phyloP scores from a whole-genome alignment of 2,888 invertebrate species.

The Homarus gammarus region DNA sequence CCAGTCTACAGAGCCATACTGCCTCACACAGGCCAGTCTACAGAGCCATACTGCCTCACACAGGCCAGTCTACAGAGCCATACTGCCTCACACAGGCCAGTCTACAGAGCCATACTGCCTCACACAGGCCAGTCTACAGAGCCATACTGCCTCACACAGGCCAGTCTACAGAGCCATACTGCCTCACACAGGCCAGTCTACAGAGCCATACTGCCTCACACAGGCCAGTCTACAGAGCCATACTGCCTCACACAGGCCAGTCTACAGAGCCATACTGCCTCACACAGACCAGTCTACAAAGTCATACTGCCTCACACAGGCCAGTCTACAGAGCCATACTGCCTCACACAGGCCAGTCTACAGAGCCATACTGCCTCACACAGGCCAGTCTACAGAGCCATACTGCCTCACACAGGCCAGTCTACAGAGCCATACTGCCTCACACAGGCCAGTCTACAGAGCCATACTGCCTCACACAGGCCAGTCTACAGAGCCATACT shows the following conservation, averaged over 20 bases:
- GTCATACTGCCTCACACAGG: not conserved
- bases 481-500: not conserved
- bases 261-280: not conserved
- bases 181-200: not conserved
- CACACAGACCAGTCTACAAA: not conserved
- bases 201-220: not conserved
- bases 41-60: constrained; percentile 2
- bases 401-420: not conserved
- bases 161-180: not conserved
- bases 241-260: not conserved
- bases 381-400: not conserved
- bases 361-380: not conserved
- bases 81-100: not conserved
- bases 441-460: not conserved
- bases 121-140: not conserved
- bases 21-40: not conserved
- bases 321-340: not conserved
- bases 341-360: not conserved
- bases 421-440: not conserved
- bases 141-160: not conserved
- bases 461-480: not conserved
- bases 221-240: not conserved
- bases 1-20: not conserved
- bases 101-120: not conserved
- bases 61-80: not conserved